Conservation (phyloP, 1,140 invertebrate genomes). For the Drosophila rhopaloa region DNA sequence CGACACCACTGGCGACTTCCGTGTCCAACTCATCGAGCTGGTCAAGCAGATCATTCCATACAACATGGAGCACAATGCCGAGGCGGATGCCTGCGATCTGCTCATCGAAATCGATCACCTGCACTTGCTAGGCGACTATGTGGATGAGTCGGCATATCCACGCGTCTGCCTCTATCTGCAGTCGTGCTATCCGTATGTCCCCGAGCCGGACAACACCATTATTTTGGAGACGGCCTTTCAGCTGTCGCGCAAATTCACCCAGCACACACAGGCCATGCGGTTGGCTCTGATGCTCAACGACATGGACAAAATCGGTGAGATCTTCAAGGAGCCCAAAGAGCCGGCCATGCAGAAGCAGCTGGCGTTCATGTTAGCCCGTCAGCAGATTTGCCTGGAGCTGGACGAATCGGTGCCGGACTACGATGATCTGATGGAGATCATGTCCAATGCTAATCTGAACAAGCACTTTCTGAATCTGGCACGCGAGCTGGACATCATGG, state of each 20-base stretch:
- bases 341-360: constrained; percentile 91
- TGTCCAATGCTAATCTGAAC: constrained; percentile 98
- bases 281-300: constrained; percentile 98
- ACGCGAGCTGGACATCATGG: constrained; percentile 99
- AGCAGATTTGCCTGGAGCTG: constrained; percentile 95
- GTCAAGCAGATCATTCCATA: constrained; percentile 97
- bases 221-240: constrained; percentile 94
- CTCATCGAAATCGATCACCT: constrained; percentile 99
- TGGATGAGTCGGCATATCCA: constrained; percentile 96
- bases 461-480: constrained; percentile 98
- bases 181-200: constrained; percentile 98
- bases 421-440: constrained; percentile 97
- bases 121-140: constrained; percentile 95
- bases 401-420: constrained; percentile 89
- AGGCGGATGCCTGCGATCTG: constrained; percentile 99
- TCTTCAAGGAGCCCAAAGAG: constrained; percentile 81
- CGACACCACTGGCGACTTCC: constrained; percentile 86
- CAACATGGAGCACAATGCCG: constrained; percentile 99
- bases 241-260: constrained; percentile 96
- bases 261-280: constrained; percentile 96
- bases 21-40: constrained; percentile 89
- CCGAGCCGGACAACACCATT: constrained; percentile 97
- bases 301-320: constrained; percentile 75
- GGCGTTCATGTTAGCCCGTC: constrained; percentile 98
- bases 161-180: constrained; percentile 97